phyloP scores from a whole-genome alignment of 2,888 invertebrate genomes.

The Dorcus hopei region DNA sequence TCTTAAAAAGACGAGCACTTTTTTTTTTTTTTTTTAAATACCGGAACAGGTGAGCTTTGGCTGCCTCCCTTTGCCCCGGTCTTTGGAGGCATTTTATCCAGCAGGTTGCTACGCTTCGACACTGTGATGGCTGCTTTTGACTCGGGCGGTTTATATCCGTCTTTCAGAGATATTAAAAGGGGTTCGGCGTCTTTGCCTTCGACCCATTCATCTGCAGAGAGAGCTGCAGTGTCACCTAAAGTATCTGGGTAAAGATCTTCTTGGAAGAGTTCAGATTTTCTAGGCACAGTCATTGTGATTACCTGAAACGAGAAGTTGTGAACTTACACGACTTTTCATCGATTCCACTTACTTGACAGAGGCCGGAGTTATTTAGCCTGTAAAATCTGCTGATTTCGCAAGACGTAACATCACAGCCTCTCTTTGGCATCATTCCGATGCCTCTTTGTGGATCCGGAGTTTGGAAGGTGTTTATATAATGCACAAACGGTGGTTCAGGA shows the following conservation, averaged over 20 bases:
- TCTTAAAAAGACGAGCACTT: not conserved
- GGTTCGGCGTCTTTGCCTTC: constrained; percentile 88
- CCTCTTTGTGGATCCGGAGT: constrained; percentile 97
- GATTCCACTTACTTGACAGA: constrained; percentile 69
- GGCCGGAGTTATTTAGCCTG: constrained; percentile 88
- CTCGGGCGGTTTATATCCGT: constrained; percentile 67
- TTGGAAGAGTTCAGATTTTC: constrained; percentile 96
- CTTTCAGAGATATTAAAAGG: constrained; percentile 86
- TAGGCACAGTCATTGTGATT: constrained; percentile 96
- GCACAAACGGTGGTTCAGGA: constrained; percentile 90
- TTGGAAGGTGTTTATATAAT: constrained; percentile 96
- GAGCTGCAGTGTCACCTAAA: constrained; percentile 82
- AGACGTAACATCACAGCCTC: constrained; percentile 89
- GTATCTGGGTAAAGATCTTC: constrained; percentile 97
- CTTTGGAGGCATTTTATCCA: constrained; percentile 64
- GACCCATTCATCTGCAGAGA: constrained; percentile 90
- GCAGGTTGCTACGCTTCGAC: constrained; percentile 72
- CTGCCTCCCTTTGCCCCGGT: constrained; percentile 38
- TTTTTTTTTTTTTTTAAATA: constrained; percentile 33
- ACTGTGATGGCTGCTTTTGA: constrained; percentile 70
- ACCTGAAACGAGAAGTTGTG: constrained; percentile 50
- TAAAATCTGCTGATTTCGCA: constrained; percentile 96
- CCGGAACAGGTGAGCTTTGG: constrained; percentile 38
- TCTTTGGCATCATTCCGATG: constrained; percentile 96
- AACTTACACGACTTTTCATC: not conserved